phyloP scores from a whole-genome alignment of 2,888 invertebrate genomes.

The Apodemia mormo region DNA sequence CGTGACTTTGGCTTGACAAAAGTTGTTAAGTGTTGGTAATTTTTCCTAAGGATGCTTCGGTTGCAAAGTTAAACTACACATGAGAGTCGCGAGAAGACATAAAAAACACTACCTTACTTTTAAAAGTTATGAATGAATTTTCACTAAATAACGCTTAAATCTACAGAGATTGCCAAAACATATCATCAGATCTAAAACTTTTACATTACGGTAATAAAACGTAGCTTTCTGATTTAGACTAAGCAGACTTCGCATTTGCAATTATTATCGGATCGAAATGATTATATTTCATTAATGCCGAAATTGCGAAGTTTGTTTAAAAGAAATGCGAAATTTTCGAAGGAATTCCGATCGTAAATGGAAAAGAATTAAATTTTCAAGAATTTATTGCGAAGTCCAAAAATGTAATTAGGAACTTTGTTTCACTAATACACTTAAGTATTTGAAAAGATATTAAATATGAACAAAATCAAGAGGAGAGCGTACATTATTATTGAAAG shows the following conservation, averaged over 20 bases:
- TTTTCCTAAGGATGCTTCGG: too few species aligned
- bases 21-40: too few species aligned
- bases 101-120: too few species aligned
- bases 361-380: conserved; percentile 1
- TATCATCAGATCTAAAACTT: not conserved
- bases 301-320: conserved; percentile 14
- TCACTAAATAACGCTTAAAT: too few species aligned
- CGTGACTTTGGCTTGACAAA: too few species aligned
- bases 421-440: not conserved
- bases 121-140: too few species aligned
- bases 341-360: conserved; percentile 9
- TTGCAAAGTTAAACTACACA: too few species aligned
- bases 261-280: conserved; percentile 14
- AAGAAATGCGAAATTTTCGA: conserved; percentile 10
- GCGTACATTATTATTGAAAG: too few species aligned
- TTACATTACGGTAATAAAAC: conserved; percentile 4
- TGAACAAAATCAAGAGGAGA: too few species aligned
- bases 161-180: too few species aligned
- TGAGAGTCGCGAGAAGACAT: too few species aligned
- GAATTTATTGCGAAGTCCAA: conserved; percentile 3
- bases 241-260: not conserved
- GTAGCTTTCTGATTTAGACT: not conserved
- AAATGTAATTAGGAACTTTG: conserved; percentile 13
- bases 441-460: too few species aligned
- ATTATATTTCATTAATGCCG: conserved; percentile 12